phyloP scores from a whole-genome alignment of 30 jellyfish, hydroid and myxozoan species.

The Cassiopea andromeda region DNA sequence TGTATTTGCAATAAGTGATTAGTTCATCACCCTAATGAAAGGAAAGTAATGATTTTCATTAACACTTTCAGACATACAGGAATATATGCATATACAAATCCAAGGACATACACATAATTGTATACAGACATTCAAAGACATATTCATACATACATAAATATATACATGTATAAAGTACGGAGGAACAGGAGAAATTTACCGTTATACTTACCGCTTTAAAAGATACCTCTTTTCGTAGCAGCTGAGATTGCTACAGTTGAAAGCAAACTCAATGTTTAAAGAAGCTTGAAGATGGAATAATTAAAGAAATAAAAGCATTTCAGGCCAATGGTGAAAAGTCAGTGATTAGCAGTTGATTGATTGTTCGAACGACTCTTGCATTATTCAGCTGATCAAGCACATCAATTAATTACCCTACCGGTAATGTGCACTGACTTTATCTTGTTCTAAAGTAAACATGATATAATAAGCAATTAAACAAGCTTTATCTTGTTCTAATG shows the following conservation, averaged over 20 bases:
- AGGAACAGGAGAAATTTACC: background rate
- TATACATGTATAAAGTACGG: background rate
- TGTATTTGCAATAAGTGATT: conserved; percentile 50
- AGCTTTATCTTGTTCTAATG: no score
- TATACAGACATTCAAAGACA: no score
- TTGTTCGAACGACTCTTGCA: no score
- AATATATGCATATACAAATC: background rate
- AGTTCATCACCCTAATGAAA: conserved; percentile 57
- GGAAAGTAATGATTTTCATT: background rate
- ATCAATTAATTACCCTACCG: no score
- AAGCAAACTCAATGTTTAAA: no score
- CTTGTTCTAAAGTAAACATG: no score
- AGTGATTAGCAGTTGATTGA: no score
- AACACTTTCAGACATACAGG: background rate
- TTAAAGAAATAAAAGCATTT: no score
- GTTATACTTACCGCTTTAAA: conserved; percentile 1
- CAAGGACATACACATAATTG: background rate
- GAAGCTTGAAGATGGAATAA: background rate
- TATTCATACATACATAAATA: no score
- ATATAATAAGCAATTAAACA: no score
- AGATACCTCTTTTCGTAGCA: conserved; percentile 5
- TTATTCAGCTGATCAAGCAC: no score
- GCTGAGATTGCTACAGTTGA: conserved; percentile 5
- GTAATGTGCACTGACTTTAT: no score
- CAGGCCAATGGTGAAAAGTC: background rate